These are phyloP conservation scores for Crotalus helleri DNA, from an alignment of 2,113 vertebrate species.

Conservation along the genomic window DNA sequence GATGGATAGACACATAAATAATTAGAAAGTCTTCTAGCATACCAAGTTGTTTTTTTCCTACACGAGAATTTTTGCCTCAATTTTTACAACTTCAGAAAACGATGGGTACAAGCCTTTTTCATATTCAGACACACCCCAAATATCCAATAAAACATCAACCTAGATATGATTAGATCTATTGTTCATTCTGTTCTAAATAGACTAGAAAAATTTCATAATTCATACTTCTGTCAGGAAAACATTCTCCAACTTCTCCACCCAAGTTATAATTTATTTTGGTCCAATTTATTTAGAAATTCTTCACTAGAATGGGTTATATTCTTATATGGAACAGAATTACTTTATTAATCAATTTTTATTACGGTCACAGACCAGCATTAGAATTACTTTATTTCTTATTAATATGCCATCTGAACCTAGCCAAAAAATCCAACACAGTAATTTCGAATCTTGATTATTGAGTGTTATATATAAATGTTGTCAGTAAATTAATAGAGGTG, in stretches of 20 bases:
- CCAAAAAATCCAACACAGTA: neutral
- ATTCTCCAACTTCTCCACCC: neutral
- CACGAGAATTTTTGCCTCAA: neutral
- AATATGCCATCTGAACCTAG: neutral
- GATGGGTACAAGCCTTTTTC: neutral
- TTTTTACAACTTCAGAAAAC: neutral
- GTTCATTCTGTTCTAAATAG: neutral
- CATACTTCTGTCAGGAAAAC: neutral
- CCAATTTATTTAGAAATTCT: neutral
- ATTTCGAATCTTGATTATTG: neutral
- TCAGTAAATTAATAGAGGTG: neutral
- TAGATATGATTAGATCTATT: neutral
- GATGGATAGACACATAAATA: neutral
- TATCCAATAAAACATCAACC: neutral
- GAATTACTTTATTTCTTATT: neutral
- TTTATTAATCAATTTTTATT: neutral
- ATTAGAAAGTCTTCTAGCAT: neutral
- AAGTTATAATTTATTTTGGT: neutral
- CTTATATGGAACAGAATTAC: neutral
- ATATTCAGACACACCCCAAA: neutral
- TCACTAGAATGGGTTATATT: neutral
- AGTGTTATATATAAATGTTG: neutral
- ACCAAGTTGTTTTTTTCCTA: neutral
- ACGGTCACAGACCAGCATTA: neutral
- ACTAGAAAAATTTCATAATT: neutral